phyloP scores from a whole-genome alignment of 2,113 vertebrate species.

The Misgurnus anguillicaudatus region DNA sequence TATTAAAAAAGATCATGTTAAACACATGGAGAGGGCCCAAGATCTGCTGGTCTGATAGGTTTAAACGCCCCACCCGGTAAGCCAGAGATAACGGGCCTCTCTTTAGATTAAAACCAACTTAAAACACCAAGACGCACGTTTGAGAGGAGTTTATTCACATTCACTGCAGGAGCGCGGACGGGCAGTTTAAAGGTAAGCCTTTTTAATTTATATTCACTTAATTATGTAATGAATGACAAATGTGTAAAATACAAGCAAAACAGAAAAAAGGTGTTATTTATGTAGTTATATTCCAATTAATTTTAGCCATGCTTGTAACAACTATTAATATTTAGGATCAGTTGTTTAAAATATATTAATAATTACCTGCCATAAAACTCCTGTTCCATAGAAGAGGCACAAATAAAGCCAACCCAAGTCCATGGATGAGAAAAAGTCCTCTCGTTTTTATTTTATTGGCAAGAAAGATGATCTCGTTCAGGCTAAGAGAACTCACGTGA shows the following conservation, averaged over 20 bases:
- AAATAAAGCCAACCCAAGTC: conserved; percentile 13
- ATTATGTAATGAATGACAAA: neutral
- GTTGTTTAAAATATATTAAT: neutral
- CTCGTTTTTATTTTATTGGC: conserved; percentile 72
- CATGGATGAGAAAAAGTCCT: conserved; percentile 57
- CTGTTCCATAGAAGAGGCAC: conserved; percentile 3
- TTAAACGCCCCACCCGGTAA: conserved; percentile 3
- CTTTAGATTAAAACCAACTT: neutral
- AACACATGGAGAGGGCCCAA: neutral
- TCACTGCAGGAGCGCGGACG: neutral
- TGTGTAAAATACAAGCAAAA: too few relatives aligned
- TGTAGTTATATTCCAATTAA: neutral
- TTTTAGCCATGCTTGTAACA: neutral
- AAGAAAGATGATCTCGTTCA: conserved; percentile 82
- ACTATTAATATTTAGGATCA: too few relatives aligned
- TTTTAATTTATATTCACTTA: neutral
- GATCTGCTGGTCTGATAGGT: conserved; percentile 31
- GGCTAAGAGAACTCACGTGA: conserved; percentile 71
- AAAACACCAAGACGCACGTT: neutral
- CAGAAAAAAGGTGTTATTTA: too few relatives aligned
- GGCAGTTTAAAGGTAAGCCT: conserved; percentile 27
- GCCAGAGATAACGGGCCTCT: conserved; percentile 37
- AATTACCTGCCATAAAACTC: neutral
- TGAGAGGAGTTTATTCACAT: neutral
- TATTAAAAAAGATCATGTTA: conserved; percentile 32